Evolutionary conservation across 2,888 invertebrate species (phyloP), one percentile per base, ranked within the genome.

Genomic region (Chrysina gloriosa): DNA sequence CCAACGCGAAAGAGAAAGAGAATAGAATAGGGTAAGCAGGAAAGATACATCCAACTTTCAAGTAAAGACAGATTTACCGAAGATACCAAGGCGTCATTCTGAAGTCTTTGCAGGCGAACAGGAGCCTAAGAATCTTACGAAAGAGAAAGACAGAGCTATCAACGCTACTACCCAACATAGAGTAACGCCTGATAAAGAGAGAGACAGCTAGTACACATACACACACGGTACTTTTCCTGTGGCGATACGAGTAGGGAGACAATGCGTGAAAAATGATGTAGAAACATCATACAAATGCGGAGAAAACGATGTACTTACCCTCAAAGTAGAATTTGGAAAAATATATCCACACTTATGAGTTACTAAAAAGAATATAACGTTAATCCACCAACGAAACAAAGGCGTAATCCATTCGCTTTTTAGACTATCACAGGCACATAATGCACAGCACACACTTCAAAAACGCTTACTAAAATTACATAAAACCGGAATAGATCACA

Each of bases 51-150:
- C 36, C 65, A 65, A 66, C 47, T 54, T 58, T 66, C 66, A 29
- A 66, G 58, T 66, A 63, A 69, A 68, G 68, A 68, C 68, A 68
- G 65, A 69, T 69, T 69, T 69, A 69, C 69, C 61, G 42, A 69
- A 69, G 69, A 68, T 69, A 64, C 65, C 69, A 48, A 69, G 68
- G 65, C 69, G 69, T 69, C 69, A 52, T 68, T 47, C 69, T 63
- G 16, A 54, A 45, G 67, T 54, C 63, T 50, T 68, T 36, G 52
- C 63, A 31, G 31, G 63, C 29, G 52, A 50, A 63, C 63, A 45
- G 42, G 68, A 68, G 68, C 52, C 68, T 21, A 50, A 52, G 52
- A 63, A 47, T n/a, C 47, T 19, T 31, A 47, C 6, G 58, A 34
- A 47, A 66, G 16, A 58, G 58, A 58, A 47, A 66, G 56, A 56